phyloP scores from a whole-genome alignment of 2,113 vertebrate genomes.

The Proterorhinus semilunaris region DNA sequence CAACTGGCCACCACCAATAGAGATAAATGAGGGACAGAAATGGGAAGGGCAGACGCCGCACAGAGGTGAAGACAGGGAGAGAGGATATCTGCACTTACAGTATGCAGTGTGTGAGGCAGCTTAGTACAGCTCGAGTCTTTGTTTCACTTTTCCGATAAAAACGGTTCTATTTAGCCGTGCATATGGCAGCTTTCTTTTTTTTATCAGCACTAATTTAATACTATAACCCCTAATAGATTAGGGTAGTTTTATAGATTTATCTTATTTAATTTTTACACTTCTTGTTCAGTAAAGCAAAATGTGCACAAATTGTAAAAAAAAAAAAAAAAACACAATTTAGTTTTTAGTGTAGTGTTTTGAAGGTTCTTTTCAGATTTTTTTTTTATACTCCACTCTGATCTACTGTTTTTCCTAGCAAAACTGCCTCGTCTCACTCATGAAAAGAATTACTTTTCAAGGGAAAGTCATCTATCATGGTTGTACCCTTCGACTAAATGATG shows the following conservation, averaged over 20 bases:
- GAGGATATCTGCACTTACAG: neutral
- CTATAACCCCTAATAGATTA: too few relatives aligned
- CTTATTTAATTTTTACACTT: too few relatives aligned
- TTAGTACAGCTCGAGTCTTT: neutral
- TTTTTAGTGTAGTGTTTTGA: too few relatives aligned
- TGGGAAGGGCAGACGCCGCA: slow-evolving; percentile 19
- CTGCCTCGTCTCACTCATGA: neutral
- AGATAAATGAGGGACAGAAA: slow-evolving; percentile 29
- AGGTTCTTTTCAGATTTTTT: neutral
- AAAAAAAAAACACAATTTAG: too few relatives aligned
- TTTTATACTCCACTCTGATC: neutral
- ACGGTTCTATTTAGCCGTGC: too few relatives aligned
- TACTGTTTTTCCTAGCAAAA: neutral
- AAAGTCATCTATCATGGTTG: neutral
- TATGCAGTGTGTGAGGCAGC: neutral
- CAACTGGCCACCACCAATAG: slow-evolving; percentile 33
- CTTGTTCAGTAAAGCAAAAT: too few relatives aligned
- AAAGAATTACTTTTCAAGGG: neutral
- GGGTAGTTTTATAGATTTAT: too few relatives aligned
- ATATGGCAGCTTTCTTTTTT: too few relatives aligned
- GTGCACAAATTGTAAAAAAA: too few relatives aligned
- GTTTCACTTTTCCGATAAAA: neutral
- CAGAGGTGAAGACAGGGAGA: neutral
- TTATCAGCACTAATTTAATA: too few relatives aligned
- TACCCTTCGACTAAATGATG: neutral